Evolutionary conservation across 2,113 vertebrate genomes (phyloP).

Genomic region (Emydocephalus ijimae): DNA sequence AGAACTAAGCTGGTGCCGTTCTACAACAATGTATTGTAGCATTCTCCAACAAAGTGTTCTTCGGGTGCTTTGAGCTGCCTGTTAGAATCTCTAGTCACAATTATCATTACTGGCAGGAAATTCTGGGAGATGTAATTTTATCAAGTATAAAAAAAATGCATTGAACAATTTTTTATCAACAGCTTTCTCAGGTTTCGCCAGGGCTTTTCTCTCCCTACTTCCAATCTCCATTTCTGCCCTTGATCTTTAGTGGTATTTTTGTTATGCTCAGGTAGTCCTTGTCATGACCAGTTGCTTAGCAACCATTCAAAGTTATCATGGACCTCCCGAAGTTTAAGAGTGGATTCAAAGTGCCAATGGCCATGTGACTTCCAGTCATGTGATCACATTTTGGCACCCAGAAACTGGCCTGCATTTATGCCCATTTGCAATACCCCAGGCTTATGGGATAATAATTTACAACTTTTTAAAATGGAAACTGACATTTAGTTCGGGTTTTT

Average conservation of each 20-base stretch:
- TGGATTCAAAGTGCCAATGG: background rate
- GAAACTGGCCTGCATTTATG: background rate
- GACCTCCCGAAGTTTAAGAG: background rate
- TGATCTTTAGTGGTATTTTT: background rate
- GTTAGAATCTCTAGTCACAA: background rate
- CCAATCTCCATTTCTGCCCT: background rate
- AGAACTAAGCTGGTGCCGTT: background rate
- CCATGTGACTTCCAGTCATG: background rate
- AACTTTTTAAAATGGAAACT: background rate
- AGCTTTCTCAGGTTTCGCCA: background rate
- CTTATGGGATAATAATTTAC: background rate
- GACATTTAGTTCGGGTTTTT: background rate
- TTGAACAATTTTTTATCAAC: background rate
- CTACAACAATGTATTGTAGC: background rate
- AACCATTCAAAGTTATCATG: background rate
- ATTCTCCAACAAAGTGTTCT: background rate
- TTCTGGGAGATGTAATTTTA: background rate
- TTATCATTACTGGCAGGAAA: background rate
- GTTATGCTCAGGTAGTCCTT: background rate
- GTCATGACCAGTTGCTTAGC: background rate
- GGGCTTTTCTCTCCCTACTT: too few relatives aligned
- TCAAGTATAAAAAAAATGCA: background rate
- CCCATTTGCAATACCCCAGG: background rate
- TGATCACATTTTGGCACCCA: background rate
- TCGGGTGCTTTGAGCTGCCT: background rate